phyloP scores from a whole-genome alignment of 1,140 invertebrate species.

The Ceratina calcarata region DNA sequence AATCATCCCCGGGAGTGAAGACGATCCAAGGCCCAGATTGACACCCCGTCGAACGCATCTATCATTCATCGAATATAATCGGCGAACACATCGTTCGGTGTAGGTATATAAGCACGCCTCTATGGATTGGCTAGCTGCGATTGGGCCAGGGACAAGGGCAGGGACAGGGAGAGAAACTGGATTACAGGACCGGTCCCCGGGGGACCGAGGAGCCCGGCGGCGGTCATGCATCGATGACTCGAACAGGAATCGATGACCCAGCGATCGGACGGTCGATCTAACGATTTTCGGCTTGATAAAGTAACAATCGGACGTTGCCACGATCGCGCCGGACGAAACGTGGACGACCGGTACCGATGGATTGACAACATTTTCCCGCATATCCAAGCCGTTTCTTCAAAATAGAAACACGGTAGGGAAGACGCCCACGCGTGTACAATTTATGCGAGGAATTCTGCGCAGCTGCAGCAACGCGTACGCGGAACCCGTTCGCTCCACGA shows the following conservation, averaged over 20 bases:
- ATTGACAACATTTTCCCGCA: constrained; percentile 24
- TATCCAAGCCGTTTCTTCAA: too few relatives aligned
- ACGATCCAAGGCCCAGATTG: too few relatives aligned
- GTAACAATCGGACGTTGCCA: too few relatives aligned
- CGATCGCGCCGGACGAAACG: too few relatives aligned
- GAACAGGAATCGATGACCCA: constrained; percentile 60
- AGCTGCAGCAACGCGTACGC: constrained; percentile 18
- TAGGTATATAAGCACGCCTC: too few relatives aligned
- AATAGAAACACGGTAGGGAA: background rate
- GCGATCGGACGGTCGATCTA: constrained; percentile 17
- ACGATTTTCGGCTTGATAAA: background rate
- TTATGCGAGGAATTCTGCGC: constrained; percentile 47
- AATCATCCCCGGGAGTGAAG: too few relatives aligned
- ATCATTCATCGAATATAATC: too few relatives aligned
- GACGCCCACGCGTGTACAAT: constrained; percentile 45
- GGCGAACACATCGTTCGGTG: too few relatives aligned
- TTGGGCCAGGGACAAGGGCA: constrained; percentile 27
- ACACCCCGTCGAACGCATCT: too few relatives aligned
- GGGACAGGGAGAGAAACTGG: constrained; percentile 49
- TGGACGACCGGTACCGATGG: background rate
- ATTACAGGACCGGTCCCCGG: constrained; percentile 57
- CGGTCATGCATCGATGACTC: constrained; percentile 62
- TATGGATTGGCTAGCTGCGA: constrained; percentile 4
- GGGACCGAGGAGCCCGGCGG: too few relatives aligned
- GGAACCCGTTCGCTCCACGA: too few relatives aligned